Base-by-base conservation (phyloP, 1,140 invertebrate species). In the Phenacoccus solenopsis region DNA sequence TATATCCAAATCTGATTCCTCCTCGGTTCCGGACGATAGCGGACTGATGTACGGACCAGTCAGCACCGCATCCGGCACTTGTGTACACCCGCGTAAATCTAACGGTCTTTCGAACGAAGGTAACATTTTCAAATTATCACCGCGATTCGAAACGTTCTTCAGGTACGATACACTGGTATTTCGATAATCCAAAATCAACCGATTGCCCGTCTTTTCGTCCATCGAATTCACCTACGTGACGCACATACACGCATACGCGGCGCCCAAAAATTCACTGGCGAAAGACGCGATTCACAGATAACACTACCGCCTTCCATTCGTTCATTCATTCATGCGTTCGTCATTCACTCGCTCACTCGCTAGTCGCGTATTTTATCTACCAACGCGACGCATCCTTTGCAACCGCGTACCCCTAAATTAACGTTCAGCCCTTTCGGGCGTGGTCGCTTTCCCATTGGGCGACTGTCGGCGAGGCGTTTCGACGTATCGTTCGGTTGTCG, bases 1-100 rank as follows among this genome's bases (percentile, higher is more conserved):
- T 32, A 77, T 74, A 68, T 77, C 76, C 4, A 72, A 74, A 59
- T 72, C 72, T 1, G 72, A 70, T n/a, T 71, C 70, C 71, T 70
- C 73, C 68, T 61, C n/a, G 68, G 21, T 20, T 28, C 27, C 28
- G 5, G 68, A 73, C 32, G 70, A 35, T 28, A 56, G 28, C 16
- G 35, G 70, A 28, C 49, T 24, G 67, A 71, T 57, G 28, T 69
- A 67, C 38, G 30, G 68, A 20, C 67, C 27, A 32, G 64, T n/a
- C 28, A 57, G 71, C 64, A 59, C 22, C 72, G 64, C 70, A 25
- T 64, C 67, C 7, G 27, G 16, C 49, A 57, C 16, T 28, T 27
- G 22, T 20, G 12, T 25, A 13, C 28, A 28, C 2, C 71, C 72
- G 22, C 75, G 70, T 61, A 76, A 27, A 38, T 75, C 75, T 64